Conservation (phyloP, 2,113 vertebrate genomes). For the Cyphomyrus discorhynchus region DNA sequence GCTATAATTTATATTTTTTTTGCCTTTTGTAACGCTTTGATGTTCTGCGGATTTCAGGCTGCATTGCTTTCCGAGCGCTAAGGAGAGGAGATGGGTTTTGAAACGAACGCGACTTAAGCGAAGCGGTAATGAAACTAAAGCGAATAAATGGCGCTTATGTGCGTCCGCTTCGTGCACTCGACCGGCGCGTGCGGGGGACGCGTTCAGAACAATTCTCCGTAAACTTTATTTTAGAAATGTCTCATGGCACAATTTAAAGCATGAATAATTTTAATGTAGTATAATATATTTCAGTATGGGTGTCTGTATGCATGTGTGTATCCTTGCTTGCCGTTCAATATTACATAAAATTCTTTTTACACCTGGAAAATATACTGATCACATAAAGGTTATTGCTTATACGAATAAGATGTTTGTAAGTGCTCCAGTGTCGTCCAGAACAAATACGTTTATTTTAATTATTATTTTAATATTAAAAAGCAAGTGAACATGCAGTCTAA, state of each 20-base stretch:
- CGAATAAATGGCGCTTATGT: conserved; percentile 20
- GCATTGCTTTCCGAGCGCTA: conserved; percentile 24
- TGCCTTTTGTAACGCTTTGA: conserved; percentile 18
- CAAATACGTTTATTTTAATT: neutral
- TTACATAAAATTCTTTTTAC: neutral
- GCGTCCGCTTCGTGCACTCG: neutral
- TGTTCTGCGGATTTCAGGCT: conserved; percentile 29
- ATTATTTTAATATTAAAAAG: neutral
- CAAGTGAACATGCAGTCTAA: neutral
- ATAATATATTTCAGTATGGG: neutral
- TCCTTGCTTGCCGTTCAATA: neutral
- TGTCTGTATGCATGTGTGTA: neutral
- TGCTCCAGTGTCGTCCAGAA: neutral
- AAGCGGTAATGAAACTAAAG: conserved; percentile 31
- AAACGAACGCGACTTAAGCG: conserved; percentile 2
- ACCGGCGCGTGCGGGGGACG: neutral
- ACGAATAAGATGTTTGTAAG: neutral
- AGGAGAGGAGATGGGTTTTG: conserved; percentile 12
- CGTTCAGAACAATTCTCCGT: neutral
- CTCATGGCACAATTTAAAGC: neutral
- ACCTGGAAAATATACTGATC: neutral
- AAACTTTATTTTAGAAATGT: neutral
- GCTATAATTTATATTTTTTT: conserved; percentile 34
- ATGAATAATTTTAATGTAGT: neutral
- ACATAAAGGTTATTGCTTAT: neutral